These are phyloP conservation scores for Acanthosepion pharaonis DNA, from an alignment of 2,888 invertebrate species.

Conservation along the genomic window DNA sequence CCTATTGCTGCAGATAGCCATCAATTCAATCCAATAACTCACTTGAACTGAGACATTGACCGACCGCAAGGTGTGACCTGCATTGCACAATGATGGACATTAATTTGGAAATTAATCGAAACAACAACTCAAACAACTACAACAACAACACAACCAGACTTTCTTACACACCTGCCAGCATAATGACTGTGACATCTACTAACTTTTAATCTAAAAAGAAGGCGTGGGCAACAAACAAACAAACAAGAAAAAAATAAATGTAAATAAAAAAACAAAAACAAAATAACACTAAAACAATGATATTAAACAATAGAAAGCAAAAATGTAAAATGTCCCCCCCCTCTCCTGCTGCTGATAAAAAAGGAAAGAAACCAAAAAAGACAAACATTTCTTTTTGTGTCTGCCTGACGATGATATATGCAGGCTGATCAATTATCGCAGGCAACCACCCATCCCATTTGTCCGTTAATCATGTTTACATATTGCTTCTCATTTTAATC, in stretches of 20 bases:
- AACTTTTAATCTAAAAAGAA: slow-evolving; percentile 33
- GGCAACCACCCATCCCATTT: slow-evolving; percentile 43
- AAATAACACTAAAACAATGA: neutral
- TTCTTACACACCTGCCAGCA: slow-evolving; percentile 15
- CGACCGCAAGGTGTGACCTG: slow-evolving; percentile 33
- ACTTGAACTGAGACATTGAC: neutral
- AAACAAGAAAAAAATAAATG: neutral
- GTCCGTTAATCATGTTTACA: slow-evolving; percentile 46
- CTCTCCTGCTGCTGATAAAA: neutral
- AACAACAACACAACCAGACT: neutral
- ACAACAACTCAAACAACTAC: neutral
- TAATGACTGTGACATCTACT: neutral
- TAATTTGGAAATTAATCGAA: slow-evolving; percentile 33
- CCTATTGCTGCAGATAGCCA: neutral
- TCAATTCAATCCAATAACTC: slow-evolving; percentile 33
- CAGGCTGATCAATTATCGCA: neutral
- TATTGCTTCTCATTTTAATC: slow-evolving; percentile 43
- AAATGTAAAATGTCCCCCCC: neutral
- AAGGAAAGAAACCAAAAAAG: too few species aligned
- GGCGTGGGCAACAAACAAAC: neutral
- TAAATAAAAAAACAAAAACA: neutral
- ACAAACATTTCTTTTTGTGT: neutral
- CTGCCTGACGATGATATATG: neutral
- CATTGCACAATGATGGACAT: slow-evolving; percentile 23
- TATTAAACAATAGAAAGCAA: neutral